Conservation (phyloP, 2,888 invertebrate species). For the Actias luna region DNA sequence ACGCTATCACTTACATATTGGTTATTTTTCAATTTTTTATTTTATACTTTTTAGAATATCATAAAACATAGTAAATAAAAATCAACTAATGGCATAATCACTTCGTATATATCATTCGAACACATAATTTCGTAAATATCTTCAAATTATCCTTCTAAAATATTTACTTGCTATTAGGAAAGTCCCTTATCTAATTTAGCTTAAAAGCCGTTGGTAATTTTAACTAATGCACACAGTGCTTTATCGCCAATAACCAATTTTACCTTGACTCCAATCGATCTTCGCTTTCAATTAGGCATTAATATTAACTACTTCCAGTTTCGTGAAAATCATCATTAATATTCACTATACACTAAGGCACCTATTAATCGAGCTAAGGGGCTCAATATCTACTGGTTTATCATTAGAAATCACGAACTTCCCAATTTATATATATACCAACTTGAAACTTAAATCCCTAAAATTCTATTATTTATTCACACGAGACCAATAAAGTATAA, state of each 20-base stretch:
- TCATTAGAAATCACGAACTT: not conserved
- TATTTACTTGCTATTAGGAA: not conserved
- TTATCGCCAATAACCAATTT: not conserved
- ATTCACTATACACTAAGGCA: constrained; percentile 3
- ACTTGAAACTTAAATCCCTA: not conserved
- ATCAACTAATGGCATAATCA: too few relatives aligned
- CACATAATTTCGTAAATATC: too few relatives aligned
- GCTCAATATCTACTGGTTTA: constrained; percentile 10
- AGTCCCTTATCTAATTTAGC: not conserved
- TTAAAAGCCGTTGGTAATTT: not conserved
- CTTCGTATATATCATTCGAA: too few relatives aligned
- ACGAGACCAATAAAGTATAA: not conserved
- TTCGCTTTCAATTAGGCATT: constrained; percentile 16
- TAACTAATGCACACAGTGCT: not conserved
- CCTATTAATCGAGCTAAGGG: constrained; percentile 6
- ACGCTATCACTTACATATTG: too few relatives aligned
- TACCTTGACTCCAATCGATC: constrained; percentile 16
- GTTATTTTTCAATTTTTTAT: too few relatives aligned
- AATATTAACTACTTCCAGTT: constrained; percentile 14
- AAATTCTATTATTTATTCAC: not conserved
- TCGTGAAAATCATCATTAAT: constrained; percentile 17
- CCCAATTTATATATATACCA: not conserved
- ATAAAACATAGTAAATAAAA: too few relatives aligned
- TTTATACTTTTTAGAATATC: too few relatives aligned
- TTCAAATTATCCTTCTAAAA: too few relatives aligned